These are phyloP conservation scores for Notolabrus celidotus DNA, from an alignment of 2,797 vertebrate genomes.

Conservation along the genomic window DNA sequence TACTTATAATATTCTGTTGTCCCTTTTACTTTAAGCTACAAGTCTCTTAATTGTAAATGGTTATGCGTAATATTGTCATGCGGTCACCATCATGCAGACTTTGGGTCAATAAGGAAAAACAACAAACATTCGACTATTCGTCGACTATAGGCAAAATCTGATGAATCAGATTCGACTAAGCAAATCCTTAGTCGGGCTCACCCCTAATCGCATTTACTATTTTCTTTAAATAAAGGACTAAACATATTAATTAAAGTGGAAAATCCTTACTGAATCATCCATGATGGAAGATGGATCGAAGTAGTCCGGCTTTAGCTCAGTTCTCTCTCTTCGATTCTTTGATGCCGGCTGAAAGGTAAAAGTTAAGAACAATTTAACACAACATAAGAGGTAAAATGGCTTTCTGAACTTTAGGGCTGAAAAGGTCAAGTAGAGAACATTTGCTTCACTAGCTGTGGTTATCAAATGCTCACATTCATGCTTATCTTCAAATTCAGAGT, in stretches of 20 bases:
- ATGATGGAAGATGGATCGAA: constrained; percentile 99
- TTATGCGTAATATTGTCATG: no score
- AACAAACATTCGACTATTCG: no score
- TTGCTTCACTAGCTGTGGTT: neutral
- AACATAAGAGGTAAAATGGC: neutral
- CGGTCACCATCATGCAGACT: no score
- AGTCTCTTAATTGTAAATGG: no score
- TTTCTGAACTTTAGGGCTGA: neutral
- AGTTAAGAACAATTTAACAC: constrained; percentile 15
- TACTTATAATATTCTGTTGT: no score
- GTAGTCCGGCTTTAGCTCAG: constrained; percentile 96
- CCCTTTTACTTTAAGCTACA: no score
- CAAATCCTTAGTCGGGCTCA: no score
- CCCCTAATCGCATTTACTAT: no score
- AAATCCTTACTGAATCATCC: constrained; percentile 94
- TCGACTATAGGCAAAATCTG: no score
- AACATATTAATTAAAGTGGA: neutral
- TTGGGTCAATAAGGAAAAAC: no score
- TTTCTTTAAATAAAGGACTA: neutral
- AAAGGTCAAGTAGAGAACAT: neutral
- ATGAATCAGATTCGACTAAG: no score
- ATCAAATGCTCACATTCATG: constrained; percentile 11
- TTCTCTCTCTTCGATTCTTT: constrained; percentile 96
- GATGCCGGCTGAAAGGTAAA: constrained; percentile 90
- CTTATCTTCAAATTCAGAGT: neutral